phyloP scores from a whole-genome alignment of 92 coral and sea anemone species.

The Metridium senile region DNA sequence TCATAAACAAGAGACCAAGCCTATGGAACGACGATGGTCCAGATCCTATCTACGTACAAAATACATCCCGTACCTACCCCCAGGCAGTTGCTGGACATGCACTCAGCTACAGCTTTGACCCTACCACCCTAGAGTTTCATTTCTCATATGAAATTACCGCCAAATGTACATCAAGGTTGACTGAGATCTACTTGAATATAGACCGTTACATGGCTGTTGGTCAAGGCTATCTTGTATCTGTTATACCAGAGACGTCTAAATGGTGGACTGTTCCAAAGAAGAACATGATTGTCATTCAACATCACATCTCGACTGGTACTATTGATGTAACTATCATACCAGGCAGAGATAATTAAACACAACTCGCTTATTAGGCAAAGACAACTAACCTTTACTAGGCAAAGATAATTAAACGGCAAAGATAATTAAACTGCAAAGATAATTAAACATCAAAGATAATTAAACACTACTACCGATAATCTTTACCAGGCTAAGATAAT shows the following conservation, averaged over 20 bases:
- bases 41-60: constrained; percentile 71
- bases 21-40: constrained; percentile 75
- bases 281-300: constrained; percentile 67
- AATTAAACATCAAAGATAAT: too few relatives aligned
- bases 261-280: constrained; percentile 60
- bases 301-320: constrained; percentile 31
- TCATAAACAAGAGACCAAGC: constrained; percentile 18
- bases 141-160: constrained; percentile 62
- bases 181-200: constrained; percentile 76
- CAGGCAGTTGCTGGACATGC: constrained; percentile 96
- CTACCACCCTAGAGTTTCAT: constrained; percentile 62
- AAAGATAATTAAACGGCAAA: too few relatives aligned
- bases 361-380: too few relatives aligned
- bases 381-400: too few relatives aligned
- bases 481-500: too few relatives aligned
- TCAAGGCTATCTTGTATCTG: constrained; percentile 55
- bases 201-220: constrained; percentile 75
- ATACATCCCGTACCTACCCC: constrained; percentile 90
- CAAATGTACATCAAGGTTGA: constrained; percentile 68
- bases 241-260: constrained; percentile 63
- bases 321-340: constrained; percentile 19
- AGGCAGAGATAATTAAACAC: constrained; percentile 1
- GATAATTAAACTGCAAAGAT: too few relatives aligned
- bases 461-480: too few relatives aligned
- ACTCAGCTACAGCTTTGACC: constrained; percentile 66